Percentiles rank a stretch among this genome's conserved stretches.
Evolutionary conservation across 2,113 vertebrate species (phyloP).

Genomic region (Solea senegalensis): DNA sequence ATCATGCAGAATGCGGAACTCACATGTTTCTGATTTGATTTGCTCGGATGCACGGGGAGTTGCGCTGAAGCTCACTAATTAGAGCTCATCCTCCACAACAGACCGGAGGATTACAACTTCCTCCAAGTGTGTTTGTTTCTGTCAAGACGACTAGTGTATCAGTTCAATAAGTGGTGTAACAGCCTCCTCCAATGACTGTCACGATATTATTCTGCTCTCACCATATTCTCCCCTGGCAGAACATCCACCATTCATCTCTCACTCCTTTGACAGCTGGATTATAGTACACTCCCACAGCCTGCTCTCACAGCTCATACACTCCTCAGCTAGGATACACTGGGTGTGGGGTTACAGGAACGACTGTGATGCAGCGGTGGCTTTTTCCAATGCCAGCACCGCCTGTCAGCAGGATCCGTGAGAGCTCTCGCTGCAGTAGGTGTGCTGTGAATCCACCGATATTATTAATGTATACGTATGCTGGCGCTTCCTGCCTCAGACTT

Average conservation of each 20-base stretch:
- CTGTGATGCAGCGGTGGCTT: constrained; percentile 1
- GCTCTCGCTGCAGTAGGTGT: not conserved
- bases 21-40: constrained; percentile 41
- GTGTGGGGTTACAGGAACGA: constrained; percentile 29
- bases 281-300: not conserved
- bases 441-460: constrained; percentile 6
- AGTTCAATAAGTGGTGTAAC: not conserved
- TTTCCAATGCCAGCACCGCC: constrained; percentile 6
- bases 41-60: constrained; percentile 31
- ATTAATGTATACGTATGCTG: not conserved
- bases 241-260: constrained; percentile 9
- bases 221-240: not conserved
- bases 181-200: constrained; percentile 2
- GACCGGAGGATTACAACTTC: not conserved
- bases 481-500: not conserved
- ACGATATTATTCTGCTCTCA: not conserved
- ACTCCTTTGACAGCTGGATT: constrained; percentile 27
- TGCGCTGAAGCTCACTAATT: constrained; percentile 15
- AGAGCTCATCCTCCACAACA: not conserved
- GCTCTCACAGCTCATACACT: constrained; percentile 12
- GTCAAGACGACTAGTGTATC: not conserved
- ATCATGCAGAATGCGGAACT: constrained; percentile 8
- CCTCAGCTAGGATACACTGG: constrained; percentile 8
- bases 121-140: constrained; percentile 4
- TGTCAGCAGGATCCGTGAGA: constrained; percentile 10